Base-by-base conservation (phyloP, 2,797 vertebrate genomes). In the Nannoperca obscura region DNA sequence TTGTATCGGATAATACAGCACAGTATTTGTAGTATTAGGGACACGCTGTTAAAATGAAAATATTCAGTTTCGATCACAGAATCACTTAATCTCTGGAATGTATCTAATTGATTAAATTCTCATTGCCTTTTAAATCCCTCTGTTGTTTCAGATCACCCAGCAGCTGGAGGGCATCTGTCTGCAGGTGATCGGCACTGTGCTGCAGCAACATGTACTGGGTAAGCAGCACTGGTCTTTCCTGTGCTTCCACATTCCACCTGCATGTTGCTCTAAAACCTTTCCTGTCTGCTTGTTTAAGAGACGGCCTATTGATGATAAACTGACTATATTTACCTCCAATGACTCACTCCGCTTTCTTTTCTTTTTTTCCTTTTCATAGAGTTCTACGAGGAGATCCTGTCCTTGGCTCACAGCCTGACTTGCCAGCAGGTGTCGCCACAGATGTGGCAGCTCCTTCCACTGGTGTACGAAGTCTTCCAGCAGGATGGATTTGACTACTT, bases 401-500 rank as follows among this genome's bases (percentile, higher is more conserved):
- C 98, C 27, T 93, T 99, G 95, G 98, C 98, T 79, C 97, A 99
- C 87, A 99, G 98, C 93, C 94, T 99, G 90, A 99, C 98, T 6
- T 99, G 98, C 94, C 98, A 99, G 74, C 98, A 99, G 93, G 98
- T 99, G 75, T 99, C 98, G 22, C 95, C 96, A 80, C 98, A 99
- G 89, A 99, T 99, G 98, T 99, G 98, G 98, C 98, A 99, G 85
- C 97, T 99, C 68, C 95, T 99, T 84, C 97, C 98, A 44, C 95
- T 99, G 66, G 97, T 99, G 70, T 99, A 97, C 84, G 98, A 99
- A 92, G 97, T 99, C 90, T 99, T 99, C 94, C 98, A 99, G 90
- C 97, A 99, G 88, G 98, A 99, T 88, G 98, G 98, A 68, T 99
- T 99, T 95, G 98, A 99, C 94, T 99, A 99, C 91, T 99, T 99